Percentiles rank a stretch among this genome's conserved stretches.
phyloP scores from a whole-genome alignment of 35 echinoderm and acorn worm genomes.

The Strongylocentrotus purpuratus region DNA sequence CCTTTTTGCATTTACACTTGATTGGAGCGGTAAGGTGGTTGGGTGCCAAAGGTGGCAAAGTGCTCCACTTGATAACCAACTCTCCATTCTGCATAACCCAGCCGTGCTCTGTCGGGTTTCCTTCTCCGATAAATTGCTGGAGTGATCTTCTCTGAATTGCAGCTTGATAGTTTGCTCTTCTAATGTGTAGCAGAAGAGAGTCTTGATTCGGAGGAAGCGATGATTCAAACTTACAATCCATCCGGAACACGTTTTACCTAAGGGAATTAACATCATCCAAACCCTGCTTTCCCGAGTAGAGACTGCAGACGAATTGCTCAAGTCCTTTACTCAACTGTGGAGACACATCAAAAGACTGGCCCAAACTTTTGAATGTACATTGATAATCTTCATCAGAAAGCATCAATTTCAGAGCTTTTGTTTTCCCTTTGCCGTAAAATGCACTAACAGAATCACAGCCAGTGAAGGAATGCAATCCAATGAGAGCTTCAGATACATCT shows the following conservation, averaged over 20 bases:
- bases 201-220: constrained; percentile 61
- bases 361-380: neutral
- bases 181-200: constrained; percentile 30
- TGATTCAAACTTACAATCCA: constrained; percentile 58
- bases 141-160: constrained; percentile 56
- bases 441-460: too few relatives aligned
- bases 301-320: too few relatives aligned
- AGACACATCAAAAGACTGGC: neutral
- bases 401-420: constrained; percentile 43
- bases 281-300: neutral
- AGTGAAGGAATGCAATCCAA: too few relatives aligned
- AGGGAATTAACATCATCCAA: neutral
- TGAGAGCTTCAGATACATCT: neutral
- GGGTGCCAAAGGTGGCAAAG: constrained; percentile 38
- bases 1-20: constrained; percentile 42
- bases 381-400: neutral
- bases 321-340: neutral
- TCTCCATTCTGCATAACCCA: constrained; percentile 47
- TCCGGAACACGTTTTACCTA: constrained; percentile 53
- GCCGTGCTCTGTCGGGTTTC: constrained; percentile 45
- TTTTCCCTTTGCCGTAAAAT: constrained; percentile 66
- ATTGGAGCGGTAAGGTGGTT: constrained; percentile 6
- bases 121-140: neutral
- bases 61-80: constrained; percentile 54
- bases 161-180: constrained; percentile 62